Conservation (phyloP, 2,888 invertebrate genomes). For the Danaus chrysippus region DNA sequence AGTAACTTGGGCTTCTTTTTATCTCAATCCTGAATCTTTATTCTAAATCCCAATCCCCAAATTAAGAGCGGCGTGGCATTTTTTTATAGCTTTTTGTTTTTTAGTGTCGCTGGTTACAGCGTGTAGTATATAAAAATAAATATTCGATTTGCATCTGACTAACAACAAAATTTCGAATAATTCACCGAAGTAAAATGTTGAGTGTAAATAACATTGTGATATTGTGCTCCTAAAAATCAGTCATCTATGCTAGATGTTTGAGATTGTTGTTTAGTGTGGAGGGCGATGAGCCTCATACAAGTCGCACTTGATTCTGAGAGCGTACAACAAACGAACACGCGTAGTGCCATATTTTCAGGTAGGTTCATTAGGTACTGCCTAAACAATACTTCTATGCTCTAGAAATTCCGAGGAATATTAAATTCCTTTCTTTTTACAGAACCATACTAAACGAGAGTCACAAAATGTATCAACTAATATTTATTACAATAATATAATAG, state of each 20-base stretch:
- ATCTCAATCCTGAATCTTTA: too few species aligned
- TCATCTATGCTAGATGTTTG: constrained; percentile 4
- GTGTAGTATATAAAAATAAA: too few species aligned
- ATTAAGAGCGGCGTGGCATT: too few species aligned
- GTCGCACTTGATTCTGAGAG: constrained; percentile 33
- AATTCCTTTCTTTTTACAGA: constrained; percentile 12
- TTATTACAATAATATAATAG: neutral
- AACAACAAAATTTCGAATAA: too few species aligned
- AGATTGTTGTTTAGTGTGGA: constrained; percentile 29
- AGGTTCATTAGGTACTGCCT: constrained; percentile 36
- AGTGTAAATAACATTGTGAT: too few species aligned
- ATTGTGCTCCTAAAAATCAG: too few species aligned
- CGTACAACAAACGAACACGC: constrained; percentile 34
- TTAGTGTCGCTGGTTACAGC: too few species aligned
- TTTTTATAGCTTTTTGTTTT: too few species aligned
- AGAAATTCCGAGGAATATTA: constrained; percentile 54
- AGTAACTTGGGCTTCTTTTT: too few species aligned
- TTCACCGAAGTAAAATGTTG: too few species aligned
- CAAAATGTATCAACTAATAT: neutral
- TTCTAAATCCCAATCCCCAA: too few species aligned
- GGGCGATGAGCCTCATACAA: constrained; percentile 32
- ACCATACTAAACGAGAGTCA: neutral
- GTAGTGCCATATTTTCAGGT: constrained; percentile 34
- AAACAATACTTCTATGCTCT: constrained; percentile 54
- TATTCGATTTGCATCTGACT: too few species aligned